Conservation (phyloP, 2,888 invertebrate species). For the Pyrocoelia pectoralis region DNA sequence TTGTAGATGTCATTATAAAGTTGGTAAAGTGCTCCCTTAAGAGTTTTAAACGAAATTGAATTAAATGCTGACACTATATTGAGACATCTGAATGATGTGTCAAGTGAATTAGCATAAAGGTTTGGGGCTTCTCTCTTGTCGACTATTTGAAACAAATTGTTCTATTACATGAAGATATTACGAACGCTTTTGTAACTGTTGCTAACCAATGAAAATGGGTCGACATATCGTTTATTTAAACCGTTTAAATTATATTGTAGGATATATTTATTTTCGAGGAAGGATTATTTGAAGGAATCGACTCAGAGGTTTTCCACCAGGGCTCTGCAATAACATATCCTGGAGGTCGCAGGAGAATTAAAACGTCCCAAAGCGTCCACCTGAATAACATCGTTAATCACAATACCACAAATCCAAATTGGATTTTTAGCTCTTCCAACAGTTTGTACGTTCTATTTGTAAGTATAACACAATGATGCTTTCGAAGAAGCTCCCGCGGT, state of each 20-base stretch:
- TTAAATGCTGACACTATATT: neutral
- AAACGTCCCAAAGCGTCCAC: constrained; percentile 46
- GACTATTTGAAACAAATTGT: neutral
- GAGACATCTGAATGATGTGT: neutral
- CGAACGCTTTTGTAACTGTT: too few relatives aligned
- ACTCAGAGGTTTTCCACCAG: constrained; percentile 22
- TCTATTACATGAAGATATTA: too few relatives aligned
- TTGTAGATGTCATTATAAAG: neutral
- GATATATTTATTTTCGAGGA: neutral
- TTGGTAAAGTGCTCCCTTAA: neutral
- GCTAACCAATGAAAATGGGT: too few relatives aligned
- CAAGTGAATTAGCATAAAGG: neutral
- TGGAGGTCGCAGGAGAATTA: constrained; percentile 43
- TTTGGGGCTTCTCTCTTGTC: neutral
- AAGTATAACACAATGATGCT: constrained; percentile 13
- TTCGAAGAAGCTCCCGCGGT: constrained; percentile 6
- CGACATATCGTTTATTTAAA: neutral
- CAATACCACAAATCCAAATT: constrained; percentile 54
- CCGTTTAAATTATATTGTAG: neutral
- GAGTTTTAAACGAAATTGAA: neutral
- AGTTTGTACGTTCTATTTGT: constrained; percentile 17
- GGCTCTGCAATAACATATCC: constrained; percentile 43
- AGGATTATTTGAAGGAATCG: constrained; percentile 16
- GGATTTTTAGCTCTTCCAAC: constrained; percentile 42
- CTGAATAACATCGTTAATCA: constrained; percentile 55